Percentiles rank a stretch among this genome's conserved stretches.
These are phyloP conservation scores for Typhlichthys eigenmanni DNA, from an alignment of 2,797 vertebrate genomes.

Conservation along the genomic window DNA sequence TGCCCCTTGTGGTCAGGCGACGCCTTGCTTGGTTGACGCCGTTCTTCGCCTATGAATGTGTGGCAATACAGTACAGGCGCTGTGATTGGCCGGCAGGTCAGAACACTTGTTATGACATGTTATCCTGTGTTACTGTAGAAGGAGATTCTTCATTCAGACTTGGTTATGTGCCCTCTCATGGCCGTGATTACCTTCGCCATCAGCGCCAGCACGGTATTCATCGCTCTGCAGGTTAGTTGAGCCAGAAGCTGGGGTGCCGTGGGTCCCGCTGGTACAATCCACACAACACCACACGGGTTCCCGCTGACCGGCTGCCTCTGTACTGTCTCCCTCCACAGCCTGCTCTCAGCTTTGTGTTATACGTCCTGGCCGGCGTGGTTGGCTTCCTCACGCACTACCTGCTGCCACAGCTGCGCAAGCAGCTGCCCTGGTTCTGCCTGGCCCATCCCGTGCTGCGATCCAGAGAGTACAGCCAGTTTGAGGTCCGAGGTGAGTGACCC, in stretches of 20 bases:
- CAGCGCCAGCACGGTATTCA: slow-evolving; percentile 93
- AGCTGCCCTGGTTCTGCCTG: slow-evolving; percentile 92
- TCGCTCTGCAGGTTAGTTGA: slow-evolving; percentile 85
- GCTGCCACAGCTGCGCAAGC: slow-evolving; percentile 90
- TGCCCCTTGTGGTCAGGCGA: too few relatives aligned
- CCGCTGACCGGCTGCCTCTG: background rate
- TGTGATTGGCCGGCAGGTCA: too few relatives aligned
- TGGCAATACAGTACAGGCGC: too few relatives aligned
- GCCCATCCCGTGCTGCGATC: slow-evolving; percentile 89
- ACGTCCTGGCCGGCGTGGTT: slow-evolving; percentile 85
- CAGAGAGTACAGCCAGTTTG: slow-evolving; percentile 91
- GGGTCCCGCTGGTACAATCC: slow-evolving; percentile 1
- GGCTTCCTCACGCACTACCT: slow-evolving; percentile 91
- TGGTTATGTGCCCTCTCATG: slow-evolving; percentile 89
- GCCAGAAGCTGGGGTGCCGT: slow-evolving; percentile 6
- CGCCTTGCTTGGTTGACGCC: too few relatives aligned
- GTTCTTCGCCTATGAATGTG: too few relatives aligned
- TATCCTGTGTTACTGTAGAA: slow-evolving; percentile 64
- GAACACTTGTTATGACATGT: background rate
- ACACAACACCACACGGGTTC: slow-evolving; percentile 9
- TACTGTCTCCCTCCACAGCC: slow-evolving; percentile 71
- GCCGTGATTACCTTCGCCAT: slow-evolving; percentile 90
- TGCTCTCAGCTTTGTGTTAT: slow-evolving; percentile 87
- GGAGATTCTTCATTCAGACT: slow-evolving; percentile 89
- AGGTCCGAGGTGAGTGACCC: slow-evolving; percentile 85